A percentile compares a stretch with the other conserved stretches of the same genome.
Conservation (phyloP, 2,113 vertebrate genomes). For the Dicentrarchus labrax region DNA sequence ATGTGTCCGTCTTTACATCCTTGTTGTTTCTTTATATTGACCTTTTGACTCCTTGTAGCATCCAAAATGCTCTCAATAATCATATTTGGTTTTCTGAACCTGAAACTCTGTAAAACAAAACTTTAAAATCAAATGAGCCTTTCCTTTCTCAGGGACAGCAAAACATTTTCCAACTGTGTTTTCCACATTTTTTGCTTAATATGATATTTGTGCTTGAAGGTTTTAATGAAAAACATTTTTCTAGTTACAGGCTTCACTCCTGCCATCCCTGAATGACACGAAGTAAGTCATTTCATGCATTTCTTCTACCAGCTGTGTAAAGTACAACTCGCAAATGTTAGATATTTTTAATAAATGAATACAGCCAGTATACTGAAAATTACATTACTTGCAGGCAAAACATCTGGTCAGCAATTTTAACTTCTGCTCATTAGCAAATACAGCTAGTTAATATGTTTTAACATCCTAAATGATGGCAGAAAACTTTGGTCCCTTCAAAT, state of each 20-base stretch:
- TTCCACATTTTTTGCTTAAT: neutral
- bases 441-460: neutral
- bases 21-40: neutral
- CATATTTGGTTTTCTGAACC: neutral
- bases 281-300: neutral
- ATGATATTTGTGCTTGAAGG: neutral
- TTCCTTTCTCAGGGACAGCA: neutral
- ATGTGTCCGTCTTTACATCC: neutral
- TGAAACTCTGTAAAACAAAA: neutral
- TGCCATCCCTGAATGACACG: neutral
- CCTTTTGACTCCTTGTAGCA: neutral
- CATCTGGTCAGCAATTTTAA: neutral
- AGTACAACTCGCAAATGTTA: neutral
- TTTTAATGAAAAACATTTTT: neutral
- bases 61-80: neutral
- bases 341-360: neutral
- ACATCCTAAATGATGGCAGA: neutral
- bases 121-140: neutral
- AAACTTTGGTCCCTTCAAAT: neutral
- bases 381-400: neutral
- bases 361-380: neutral
- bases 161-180: neutral
- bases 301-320: neutral
- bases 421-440: constrained; percentile 16
- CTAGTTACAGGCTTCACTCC: neutral